These are phyloP conservation scores for Arctia plantaginis DNA, from an alignment of 2,888 invertebrate species.

Conservation along the genomic window DNA sequence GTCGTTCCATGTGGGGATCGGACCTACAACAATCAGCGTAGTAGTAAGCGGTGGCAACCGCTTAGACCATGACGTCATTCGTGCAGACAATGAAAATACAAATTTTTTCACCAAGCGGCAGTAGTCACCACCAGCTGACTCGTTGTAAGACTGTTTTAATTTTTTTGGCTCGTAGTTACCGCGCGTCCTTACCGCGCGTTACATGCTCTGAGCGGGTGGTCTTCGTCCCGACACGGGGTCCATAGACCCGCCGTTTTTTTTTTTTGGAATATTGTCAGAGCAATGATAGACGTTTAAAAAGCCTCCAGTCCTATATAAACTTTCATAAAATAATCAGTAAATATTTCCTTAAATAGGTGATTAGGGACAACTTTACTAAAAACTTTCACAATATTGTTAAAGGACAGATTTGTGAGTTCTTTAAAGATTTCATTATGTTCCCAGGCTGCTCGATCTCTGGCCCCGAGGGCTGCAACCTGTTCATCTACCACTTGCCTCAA, in stretches of 20 bases:
- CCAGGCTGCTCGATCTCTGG: conserved; percentile 98
- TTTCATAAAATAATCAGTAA: background rate
- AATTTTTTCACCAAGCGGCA: too few relatives aligned
- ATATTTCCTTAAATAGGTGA: background rate
- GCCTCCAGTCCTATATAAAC: background rate
- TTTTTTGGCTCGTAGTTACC: too few relatives aligned
- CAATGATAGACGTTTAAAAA: background rate
- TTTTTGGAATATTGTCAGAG: background rate
- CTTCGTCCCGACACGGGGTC: too few relatives aligned
- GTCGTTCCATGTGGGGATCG: too few relatives aligned
- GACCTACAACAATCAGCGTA: too few relatives aligned
- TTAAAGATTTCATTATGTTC: conserved; percentile 90
- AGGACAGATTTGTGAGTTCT: conserved; percentile 87
- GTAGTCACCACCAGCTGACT: too few relatives aligned
- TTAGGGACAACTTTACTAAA: conserved; percentile 17
- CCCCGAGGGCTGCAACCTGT: conserved; percentile 99
- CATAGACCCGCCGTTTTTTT: background rate
- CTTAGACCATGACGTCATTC: too few relatives aligned
- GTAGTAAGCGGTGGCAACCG: too few relatives aligned
- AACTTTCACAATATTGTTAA: conserved; percentile 57
- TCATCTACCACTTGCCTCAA: conserved; percentile 99
- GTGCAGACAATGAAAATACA: too few relatives aligned
- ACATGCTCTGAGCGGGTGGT: too few relatives aligned
- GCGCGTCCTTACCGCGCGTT: too few relatives aligned
- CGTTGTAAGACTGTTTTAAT: too few relatives aligned